These are phyloP conservation scores for Wasmannia auropunctata DNA, from an alignment of 1,140 invertebrate species.

Conservation along the genomic window DNA sequence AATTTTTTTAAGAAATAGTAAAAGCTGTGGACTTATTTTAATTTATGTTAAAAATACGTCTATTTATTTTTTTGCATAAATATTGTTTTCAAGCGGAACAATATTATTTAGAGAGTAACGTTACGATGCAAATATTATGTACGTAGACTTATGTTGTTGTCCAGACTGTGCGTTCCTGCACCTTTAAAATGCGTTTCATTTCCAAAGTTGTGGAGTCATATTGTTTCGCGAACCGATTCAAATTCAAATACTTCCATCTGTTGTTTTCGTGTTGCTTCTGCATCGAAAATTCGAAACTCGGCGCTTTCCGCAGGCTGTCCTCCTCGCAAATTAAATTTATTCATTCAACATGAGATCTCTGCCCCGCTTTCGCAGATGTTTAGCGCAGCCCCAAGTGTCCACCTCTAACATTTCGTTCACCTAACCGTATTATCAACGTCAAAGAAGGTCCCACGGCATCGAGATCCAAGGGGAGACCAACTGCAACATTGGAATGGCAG, in stretches of 20 bases:
- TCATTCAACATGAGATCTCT: constrained; percentile 6
- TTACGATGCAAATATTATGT: background rate
- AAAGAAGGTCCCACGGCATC: background rate
- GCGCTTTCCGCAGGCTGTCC: background rate
- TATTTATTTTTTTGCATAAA: background rate
- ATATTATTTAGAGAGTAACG: background rate
- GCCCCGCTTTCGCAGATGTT: background rate
- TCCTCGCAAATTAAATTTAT: constrained; percentile 7
- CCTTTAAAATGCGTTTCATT: background rate
- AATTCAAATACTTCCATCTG: background rate
- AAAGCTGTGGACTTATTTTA: background rate
- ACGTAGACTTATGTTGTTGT: background rate
- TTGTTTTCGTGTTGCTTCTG: background rate
- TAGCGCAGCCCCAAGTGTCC: too few relatives aligned
- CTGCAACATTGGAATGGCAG: constrained; percentile 1
- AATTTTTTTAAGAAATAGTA: background rate
- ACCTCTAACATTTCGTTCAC: constrained; percentile 36
- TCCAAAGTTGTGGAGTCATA: background rate
- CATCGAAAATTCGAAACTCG: constrained; percentile 29
- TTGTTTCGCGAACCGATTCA: background rate
- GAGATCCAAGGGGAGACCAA: constrained; percentile 2
- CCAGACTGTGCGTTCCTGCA: background rate
- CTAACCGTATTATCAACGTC: constrained; percentile 40
- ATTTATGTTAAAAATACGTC: background rate
- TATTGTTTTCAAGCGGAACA: constrained; percentile 14